phyloP scores from a whole-genome alignment of 2,797 vertebrate genomes.

The Lateolabrax maculatus region DNA sequence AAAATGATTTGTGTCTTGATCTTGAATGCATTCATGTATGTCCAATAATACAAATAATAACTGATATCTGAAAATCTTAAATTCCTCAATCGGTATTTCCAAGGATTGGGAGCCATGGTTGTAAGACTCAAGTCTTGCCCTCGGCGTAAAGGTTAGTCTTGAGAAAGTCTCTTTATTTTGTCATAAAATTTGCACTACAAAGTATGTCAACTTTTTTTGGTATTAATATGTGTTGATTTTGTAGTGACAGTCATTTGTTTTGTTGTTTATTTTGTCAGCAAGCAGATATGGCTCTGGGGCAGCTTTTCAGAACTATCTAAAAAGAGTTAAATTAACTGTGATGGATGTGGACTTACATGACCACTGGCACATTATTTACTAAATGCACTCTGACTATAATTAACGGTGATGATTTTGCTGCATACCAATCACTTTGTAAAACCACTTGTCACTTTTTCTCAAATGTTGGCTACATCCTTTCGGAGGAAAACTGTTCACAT shows the following conservation, averaged over 20 bases:
- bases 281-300: constrained; percentile 17
- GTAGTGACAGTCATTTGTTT: constrained; percentile 32
- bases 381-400: constrained; percentile 29
- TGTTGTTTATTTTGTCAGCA: constrained; percentile 40
- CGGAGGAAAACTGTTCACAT: constrained; percentile 28
- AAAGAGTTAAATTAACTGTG: constrained; percentile 42
- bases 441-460: constrained; percentile 31
- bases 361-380: constrained; percentile 10
- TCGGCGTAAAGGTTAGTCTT: constrained; percentile 11
- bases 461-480: constrained; percentile 21
- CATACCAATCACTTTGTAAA: constrained; percentile 36
- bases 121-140: background rate
- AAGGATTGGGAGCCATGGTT: background rate
- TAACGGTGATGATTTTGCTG: constrained; percentile 27
- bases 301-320: constrained; percentile 24
- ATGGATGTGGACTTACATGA: constrained; percentile 48
- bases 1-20: background rate
- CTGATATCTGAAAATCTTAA: background rate
- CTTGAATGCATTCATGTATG: background rate
- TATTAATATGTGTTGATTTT: constrained; percentile 31
- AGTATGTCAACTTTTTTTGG: constrained; percentile 14
- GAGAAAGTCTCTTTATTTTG: constrained; percentile 8
- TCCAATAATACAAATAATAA: constrained; percentile 2
- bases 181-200: constrained; percentile 32
- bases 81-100: background rate